Evolutionary conservation across 1,140 invertebrate species (phyloP), one percentile per base, ranked within the genome.

Genomic region (Rhyacophila brunnea): DNA sequence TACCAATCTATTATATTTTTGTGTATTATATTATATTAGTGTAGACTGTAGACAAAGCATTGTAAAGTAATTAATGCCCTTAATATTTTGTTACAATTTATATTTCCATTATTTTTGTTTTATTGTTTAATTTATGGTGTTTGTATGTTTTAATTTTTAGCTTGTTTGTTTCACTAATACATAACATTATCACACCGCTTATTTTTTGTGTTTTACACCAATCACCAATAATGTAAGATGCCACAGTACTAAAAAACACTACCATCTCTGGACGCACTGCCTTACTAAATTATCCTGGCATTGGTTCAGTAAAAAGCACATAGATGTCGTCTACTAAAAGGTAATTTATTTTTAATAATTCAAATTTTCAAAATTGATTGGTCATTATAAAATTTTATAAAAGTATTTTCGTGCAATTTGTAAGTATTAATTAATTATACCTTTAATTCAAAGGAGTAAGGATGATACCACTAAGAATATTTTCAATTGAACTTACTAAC

Each of bases 171-270:
- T 34, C 13, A 32, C 13, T 44, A 53, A 53, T 42, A 28, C 23
- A 28, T 28, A 38, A 34, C 18, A 53, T 53, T 43, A 53, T 20
- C 40, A 53, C 42, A 42, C 44, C 18, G 40, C 38, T 14, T 35
- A 28, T 47, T n/a, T n/a, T n/a, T n/a, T 23, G 45, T 28, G 45
- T 49, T 53, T 28, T 17, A 44, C 1, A 53, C 15, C 14, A 17
- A 53, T 9, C 28, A 28, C 44, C 32, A 19, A 15, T 38, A 43
- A 15, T 35, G 50, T 42, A 44, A 53, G 38, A 14, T n/a, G 14
- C 13, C 50, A 44, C 38, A 23, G 13, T 53, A n/a, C 18, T 53
- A 53, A 53, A 38, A 53, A 44, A 34, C 50, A 53, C 50, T 32
- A 38, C 50, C 11, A 53, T 15, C 7, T 28, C 14, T 20, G 40